Conservation (phyloP, 2,113 vertebrate genomes). For the Zosterops hypoxanthus region DNA sequence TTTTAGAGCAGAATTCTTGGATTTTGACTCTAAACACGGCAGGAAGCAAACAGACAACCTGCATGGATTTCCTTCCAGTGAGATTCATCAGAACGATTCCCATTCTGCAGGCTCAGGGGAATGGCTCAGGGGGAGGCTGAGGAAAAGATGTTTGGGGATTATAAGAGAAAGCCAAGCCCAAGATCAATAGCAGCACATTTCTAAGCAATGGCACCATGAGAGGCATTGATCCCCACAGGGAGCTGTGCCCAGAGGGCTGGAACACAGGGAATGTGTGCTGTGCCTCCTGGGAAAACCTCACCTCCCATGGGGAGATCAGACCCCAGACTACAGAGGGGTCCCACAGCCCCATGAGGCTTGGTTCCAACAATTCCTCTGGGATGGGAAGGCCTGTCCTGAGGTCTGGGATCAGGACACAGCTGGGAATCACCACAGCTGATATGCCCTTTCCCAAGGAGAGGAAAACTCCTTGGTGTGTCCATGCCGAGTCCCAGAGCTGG, state of each 20-base stretch:
- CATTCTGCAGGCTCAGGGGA: background rate
- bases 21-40: background rate
- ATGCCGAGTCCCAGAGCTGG: background rate
- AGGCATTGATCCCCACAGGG: background rate
- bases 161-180: background rate
- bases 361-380: background rate
- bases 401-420: background rate
- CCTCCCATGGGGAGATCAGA: background rate
- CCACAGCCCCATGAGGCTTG: background rate
- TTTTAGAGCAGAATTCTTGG: background rate
- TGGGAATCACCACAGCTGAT: background rate
- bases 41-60: background rate
- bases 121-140: accelerated
- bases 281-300: background rate
- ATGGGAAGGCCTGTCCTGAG: background rate
- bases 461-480: background rate
- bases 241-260: background rate
- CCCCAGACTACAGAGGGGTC: background rate
- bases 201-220: background rate
- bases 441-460: background rate
- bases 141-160: background rate
- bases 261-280: background rate
- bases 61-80: background rate
- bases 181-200: background rate
- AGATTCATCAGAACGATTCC: background rate